Base-by-base conservation (phyloP, 2,113 vertebrate species). In the Leptobrachium ailaonicum region DNA sequence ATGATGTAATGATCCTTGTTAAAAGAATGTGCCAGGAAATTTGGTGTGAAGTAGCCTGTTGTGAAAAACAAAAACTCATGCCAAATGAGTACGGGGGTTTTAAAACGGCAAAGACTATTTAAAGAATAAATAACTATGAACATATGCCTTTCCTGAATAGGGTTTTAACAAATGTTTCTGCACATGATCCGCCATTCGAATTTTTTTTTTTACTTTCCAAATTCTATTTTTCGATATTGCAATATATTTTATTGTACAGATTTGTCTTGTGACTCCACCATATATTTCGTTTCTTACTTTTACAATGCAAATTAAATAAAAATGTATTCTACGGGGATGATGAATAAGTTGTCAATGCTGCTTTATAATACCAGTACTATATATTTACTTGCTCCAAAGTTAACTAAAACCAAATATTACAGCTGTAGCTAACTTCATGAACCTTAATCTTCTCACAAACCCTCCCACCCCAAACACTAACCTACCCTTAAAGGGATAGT, bases 1-100 rank as follows among this genome's bases (percentile, higher is more conserved):
- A 12, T 67, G 66, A 67, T 67, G 66, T 67, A 41, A 67, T 44
- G 43, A n/a, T 71, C 68, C 68, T 43, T 47, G 44, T 50, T 50
- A 14, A 32, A 47, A 50, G 44, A 50, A 50, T 6, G 12, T 71
- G 68, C 68, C 68, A 71, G 68, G n/a, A 71, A 71, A 45, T 47
- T 71, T 42, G n/a, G 43, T 50, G 45, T 47, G 43, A 71, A 71
- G 43, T 50, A 50, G 68, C 43, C 68, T 13, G 14, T 71, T 71
- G 13, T 71, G 44, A 50, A 71, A 9, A 71, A 67, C 41, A 43
- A 44, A 14, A 50, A 42, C 68, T 6, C 47, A 9, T 71, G 68
- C 68, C 68, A 71, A 50, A 71, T 32, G 43, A 44, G 68, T 47
- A 71, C 14, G 9, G 5, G n/a, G 50, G 20, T 44, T 44, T 14